Conservation (phyloP, 2,888 invertebrate species). For the Automeris io region DNA sequence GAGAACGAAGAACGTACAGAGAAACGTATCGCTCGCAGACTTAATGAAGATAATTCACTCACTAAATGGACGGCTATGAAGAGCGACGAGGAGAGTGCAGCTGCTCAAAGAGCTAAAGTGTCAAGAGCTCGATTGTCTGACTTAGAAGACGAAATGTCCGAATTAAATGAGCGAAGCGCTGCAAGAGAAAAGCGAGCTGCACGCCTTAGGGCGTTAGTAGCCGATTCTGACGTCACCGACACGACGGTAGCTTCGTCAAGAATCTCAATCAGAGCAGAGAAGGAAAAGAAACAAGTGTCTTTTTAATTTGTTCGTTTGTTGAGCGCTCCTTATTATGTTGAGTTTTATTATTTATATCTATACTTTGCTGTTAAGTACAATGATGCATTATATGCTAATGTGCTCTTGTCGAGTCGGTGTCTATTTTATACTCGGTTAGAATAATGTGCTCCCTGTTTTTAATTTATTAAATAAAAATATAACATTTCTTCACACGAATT, state of each 20-base stretch:
- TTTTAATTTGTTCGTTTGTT: conserved; percentile 42
- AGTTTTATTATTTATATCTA: conserved; percentile 39
- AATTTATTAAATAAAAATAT: conserved; percentile 37
- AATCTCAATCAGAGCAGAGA: conserved; percentile 56
- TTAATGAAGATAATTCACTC: conserved; percentile 60
- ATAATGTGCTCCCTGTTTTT: conserved; percentile 57
- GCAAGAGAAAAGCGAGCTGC: conserved; percentile 84
- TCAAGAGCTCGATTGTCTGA: conserved; percentile 82
- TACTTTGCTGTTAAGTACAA: conserved; percentile 48
- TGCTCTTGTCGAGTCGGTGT: conserved; percentile 50
- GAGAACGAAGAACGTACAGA: conserved; percentile 69
- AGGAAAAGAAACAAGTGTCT: conserved; percentile 71
- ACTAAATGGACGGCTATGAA: conserved; percentile 82
- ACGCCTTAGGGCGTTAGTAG: conserved; percentile 82
- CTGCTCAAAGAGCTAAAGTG: conserved; percentile 80
- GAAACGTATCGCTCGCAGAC: conserved; percentile 61
- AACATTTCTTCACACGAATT: conserved; percentile 17
- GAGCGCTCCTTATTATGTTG: conserved; percentile 25
- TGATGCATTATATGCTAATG: conserved; percentile 54
- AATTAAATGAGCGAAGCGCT: conserved; percentile 81
- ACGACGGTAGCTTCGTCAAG: conserved; percentile 48
- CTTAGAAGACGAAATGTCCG: conserved; percentile 86
- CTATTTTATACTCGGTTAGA: conserved; percentile 65
- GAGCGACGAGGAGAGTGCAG: conserved; percentile 69
- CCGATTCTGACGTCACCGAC: conserved; percentile 71